Evolutionary conservation across 1,140 invertebrate genomes (phyloP).

Genomic region (Stegodyphus mimosarum): DNA sequence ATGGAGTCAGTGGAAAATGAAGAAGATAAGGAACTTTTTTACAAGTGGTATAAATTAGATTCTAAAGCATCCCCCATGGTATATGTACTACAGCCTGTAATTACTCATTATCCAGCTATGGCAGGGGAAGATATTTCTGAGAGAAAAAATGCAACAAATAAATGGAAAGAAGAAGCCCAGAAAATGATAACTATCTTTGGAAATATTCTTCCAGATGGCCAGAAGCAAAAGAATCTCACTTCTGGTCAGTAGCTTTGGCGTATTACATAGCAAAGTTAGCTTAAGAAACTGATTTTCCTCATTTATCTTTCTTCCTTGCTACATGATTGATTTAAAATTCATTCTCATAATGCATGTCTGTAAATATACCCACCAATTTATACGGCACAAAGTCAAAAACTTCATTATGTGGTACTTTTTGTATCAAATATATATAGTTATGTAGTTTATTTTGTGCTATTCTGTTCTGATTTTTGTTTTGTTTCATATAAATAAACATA

Average conservation of each 20-base stretch:
- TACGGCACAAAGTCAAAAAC: too few species aligned
- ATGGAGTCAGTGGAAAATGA: conserved; percentile 73
- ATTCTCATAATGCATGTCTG: too few species aligned
- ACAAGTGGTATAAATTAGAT: conserved; percentile 79
- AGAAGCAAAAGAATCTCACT: conserved; percentile 81
- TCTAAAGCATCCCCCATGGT: conserved; percentile 78
- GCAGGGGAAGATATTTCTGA: conserved; percentile 68
- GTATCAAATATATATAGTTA: not conserved
- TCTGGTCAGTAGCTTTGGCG: conserved; percentile 72
- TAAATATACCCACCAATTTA: too few species aligned
- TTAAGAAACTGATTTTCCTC: too few species aligned
- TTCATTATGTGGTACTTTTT: too few species aligned
- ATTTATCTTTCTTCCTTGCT: too few species aligned
- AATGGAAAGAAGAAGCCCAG: conserved; percentile 74
- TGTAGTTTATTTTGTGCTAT: not conserved
- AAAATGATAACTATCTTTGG: conserved; percentile 77
- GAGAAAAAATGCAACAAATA: conserved; percentile 70
- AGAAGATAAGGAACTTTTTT: conserved; percentile 73
- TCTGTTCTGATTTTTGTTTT: not conserved
- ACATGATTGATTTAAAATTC: too few species aligned
- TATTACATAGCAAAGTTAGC: too few species aligned
- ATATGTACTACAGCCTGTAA: conserved; percentile 77
- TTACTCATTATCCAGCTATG: conserved; percentile 71
- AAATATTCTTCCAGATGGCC: conserved; percentile 77
- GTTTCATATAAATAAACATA: not conserved